Percentiles rank a stretch among this genome's conserved stretches.
Conservation (phyloP, 2,888 invertebrate species). For the Dysmachus trigonus region DNA sequence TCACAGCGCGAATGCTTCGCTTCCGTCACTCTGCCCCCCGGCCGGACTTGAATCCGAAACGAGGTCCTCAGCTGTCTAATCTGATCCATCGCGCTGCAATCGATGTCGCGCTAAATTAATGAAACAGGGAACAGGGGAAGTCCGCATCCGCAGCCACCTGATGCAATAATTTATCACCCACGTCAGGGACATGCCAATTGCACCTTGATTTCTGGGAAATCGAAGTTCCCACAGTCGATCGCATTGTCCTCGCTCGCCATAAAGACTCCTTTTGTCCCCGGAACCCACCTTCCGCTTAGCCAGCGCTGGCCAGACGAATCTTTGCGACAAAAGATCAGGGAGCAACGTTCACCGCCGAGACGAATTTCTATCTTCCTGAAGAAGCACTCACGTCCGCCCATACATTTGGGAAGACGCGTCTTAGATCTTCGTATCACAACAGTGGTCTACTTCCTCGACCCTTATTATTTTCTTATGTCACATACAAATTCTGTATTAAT, state of each 20-base stretch:
- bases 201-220: conserved; percentile 21
- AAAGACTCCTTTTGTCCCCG: background rate
- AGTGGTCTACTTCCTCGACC: background rate
- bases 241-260: background rate
- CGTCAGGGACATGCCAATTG: conserved; percentile 2
- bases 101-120: conserved; percentile 14
- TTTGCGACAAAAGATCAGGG: background rate
- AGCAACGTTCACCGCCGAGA: background rate
- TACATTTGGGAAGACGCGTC: background rate
- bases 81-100: background rate
- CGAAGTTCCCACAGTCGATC: conserved; percentile 21
- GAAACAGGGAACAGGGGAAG: background rate
- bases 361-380: background rate
- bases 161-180: conserved; percentile 35
- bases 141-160: conserved; percentile 24
- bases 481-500: background rate
- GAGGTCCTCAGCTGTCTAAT: background rate
- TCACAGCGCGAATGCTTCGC: conserved; percentile 3
- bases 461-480: background rate
- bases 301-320: background rate
- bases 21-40: background rate
- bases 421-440: background rate
- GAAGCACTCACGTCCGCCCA: background rate
- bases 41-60: background rate
- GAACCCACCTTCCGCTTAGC: background rate